A percentile compares a stretch with the other conserved stretches of the same genome.
Conservation (phyloP, 2,888 invertebrate species). For the Acrocera orbiculus region DNA sequence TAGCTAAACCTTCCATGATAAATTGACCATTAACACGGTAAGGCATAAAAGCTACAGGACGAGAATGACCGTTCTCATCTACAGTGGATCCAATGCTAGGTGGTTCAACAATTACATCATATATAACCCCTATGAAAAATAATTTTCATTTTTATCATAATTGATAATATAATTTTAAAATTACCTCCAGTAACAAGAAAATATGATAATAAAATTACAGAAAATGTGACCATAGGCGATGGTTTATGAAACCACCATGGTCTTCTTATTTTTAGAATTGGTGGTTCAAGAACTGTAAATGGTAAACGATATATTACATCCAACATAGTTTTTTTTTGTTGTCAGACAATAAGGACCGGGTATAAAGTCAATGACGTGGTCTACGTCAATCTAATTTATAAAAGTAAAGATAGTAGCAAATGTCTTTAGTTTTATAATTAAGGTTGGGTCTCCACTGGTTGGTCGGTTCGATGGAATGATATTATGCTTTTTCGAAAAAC, state of each 20-base stretch:
- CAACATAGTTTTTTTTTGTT: constrained; percentile 39
- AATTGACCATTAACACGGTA: constrained; percentile 98
- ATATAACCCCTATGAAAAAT: constrained; percentile 67
- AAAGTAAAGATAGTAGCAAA: too few relatives aligned
- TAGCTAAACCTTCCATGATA: constrained; percentile 97
- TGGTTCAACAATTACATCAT: constrained; percentile 98
- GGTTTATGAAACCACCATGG: constrained; percentile 89
- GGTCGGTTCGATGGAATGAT: too few relatives aligned
- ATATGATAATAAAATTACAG: constrained; percentile 77
- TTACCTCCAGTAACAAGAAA: constrained; percentile 96
- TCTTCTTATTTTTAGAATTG: constrained; percentile 64
- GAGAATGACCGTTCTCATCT: constrained; percentile 91
- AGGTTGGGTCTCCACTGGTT: too few relatives aligned
- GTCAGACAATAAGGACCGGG: too few relatives aligned
- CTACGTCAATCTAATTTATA: too few relatives aligned
- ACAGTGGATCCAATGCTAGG: constrained; percentile 96
- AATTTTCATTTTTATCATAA: not conserved
- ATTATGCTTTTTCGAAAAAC: too few relatives aligned
- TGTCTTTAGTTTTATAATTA: too few relatives aligned
- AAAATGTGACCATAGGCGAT: constrained; percentile 85
- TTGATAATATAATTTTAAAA: constrained; percentile 14
- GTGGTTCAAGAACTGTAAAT: constrained; percentile 46
- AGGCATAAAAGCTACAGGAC: constrained; percentile 96
- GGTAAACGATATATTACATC: constrained; percentile 65
- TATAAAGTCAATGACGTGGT: too few relatives aligned